Base-by-base conservation (phyloP, 2,113 vertebrate species). In the Reinhardtius hippoglossoides region DNA sequence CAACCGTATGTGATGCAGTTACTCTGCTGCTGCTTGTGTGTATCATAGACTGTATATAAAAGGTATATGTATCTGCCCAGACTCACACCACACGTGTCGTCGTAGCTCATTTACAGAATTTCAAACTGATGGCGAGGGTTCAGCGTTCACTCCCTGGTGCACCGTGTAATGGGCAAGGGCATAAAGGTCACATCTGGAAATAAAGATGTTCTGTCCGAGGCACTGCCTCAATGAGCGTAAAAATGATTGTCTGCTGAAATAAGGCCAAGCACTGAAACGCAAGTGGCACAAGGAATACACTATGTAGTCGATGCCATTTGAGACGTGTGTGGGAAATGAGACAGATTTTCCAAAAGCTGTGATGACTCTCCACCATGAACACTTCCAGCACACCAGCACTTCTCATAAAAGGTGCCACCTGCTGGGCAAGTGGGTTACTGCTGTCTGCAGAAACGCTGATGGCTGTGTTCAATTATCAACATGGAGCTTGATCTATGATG, bases 301-400 rank as follows among this genome's bases (percentile, higher is more conserved):
- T 73, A 68, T 88, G 71, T 40, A 67, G 66, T 66, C 2, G 35
- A 20, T 26, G 78, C 66, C 48, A 70, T 82, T 72, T 76, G 59
- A 87, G 73, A 69, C 12, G 37, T 23, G 60, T 27, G 60, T 75
- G 58, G 72, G 85, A 78, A 84, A 85, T 90, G 89, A 90, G 82
- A 27, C 87, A 86, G 54, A 74, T 90, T 93, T 92, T 92, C 93
- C 88, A 91, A 65, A 71, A 66, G 70, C 76, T 65, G 61, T 1
- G 68, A 69, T 3, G 60, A 60, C 74, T 83, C 77, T 83, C 56
- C 26, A 37, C 2, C 35, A 9, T 37, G 35, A 42, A 12, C 2
- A 42, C 63, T 31, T 6, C 44, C 20, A 68, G 71, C 9, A 9
- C 35, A 12, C 18, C 14, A 5, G 35, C 59, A 7, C 4, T 14